Evolutionary conservation across 1,140 invertebrate species (phyloP).

Genomic region (Orius laevigatus): DNA sequence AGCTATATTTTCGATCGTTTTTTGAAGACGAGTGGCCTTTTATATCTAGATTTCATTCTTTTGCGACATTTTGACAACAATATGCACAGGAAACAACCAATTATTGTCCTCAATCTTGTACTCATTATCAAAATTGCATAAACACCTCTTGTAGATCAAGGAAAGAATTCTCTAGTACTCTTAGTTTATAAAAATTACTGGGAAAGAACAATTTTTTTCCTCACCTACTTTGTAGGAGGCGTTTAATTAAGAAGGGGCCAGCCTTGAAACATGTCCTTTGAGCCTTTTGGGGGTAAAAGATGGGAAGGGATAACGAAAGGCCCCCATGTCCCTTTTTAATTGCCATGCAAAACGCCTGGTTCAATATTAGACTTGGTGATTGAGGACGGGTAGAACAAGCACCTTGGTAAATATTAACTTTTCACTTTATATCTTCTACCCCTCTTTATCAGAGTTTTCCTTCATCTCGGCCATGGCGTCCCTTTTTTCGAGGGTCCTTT

Average conservation of each 20-base stretch:
- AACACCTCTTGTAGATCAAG: too few relatives aligned
- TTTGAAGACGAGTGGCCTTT: too few relatives aligned
- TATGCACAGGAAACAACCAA: too few relatives aligned
- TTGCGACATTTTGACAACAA: too few relatives aligned
- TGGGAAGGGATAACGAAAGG: not conserved
- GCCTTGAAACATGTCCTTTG: too few relatives aligned
- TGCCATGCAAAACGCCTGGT: constrained; percentile 9
- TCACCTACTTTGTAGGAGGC: too few relatives aligned
- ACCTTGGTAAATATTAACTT: constrained; percentile 10
- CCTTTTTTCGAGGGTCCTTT: not conserved
- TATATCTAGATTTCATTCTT: too few relatives aligned
- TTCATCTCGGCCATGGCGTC: not conserved
- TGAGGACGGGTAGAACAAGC: not conserved
- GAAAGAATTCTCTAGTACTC: too few relatives aligned
- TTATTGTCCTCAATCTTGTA: too few relatives aligned
- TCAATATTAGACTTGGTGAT: constrained; percentile 12
- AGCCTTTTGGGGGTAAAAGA: not conserved
- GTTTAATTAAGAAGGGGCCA: too few relatives aligned
- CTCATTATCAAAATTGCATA: too few relatives aligned
- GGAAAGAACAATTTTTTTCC: not conserved
- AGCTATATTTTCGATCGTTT: too few relatives aligned
- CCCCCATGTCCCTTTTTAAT: constrained; percentile 9
- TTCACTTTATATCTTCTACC: constrained; percentile 3
- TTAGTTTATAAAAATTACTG: not conserved
- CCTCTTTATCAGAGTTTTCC: constrained; percentile 3